Base-by-base conservation (phyloP, 1,140 invertebrate species). In the Anthonomus grandis region DNA sequence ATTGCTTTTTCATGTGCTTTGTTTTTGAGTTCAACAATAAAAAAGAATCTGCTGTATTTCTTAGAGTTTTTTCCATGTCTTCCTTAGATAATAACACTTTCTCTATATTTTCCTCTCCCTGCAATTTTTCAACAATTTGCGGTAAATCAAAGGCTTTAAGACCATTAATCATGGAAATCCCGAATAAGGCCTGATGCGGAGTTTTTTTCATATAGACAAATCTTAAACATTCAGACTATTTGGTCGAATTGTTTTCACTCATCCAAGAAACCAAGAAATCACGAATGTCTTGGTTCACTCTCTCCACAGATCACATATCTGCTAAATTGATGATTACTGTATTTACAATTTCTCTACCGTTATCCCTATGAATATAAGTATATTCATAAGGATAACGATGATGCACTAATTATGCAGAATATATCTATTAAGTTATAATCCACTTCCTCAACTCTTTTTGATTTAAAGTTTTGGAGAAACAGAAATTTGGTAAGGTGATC, bases 301-400 rank as follows among this genome's bases (percentile, higher is more conserved):
- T 10, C 74, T 73, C 64, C 74, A 74, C 18, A 25, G 9, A 70
- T 71, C 73, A 79, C 50, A 73, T 67, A 38, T 56, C 22, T 13
- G 34, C 57, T 52, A 76, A 23, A 25, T 70, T 45, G 19, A 54
- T 27, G 34, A 78, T 67, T 10, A 73, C 42, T 34, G 37, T n/a
- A 49, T 68, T 70, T 42, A 37, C 44, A 37, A 73, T 72, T 61
- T 74, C 70, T 55, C 68, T 50, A 3, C 66, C 62, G 59, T 73
- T 72, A 48, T 73, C 67, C 10, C 60, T 66, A 53, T 74, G 67
- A n/a, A n/a, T n/a, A n/a, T n/a, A n/a, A n/a, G n/a, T n/a, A n/a
- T n/a, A n/a, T n/a, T n/a, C n/a, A n/a, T n/a, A n/a, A n/a, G 17
- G 73, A 55, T 48, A 72, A 56, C 22, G 19, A 36, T 24, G 66